Base-by-base conservation (phyloP, 2,888 invertebrate genomes). In the Heteromyza rotundicornis region DNA sequence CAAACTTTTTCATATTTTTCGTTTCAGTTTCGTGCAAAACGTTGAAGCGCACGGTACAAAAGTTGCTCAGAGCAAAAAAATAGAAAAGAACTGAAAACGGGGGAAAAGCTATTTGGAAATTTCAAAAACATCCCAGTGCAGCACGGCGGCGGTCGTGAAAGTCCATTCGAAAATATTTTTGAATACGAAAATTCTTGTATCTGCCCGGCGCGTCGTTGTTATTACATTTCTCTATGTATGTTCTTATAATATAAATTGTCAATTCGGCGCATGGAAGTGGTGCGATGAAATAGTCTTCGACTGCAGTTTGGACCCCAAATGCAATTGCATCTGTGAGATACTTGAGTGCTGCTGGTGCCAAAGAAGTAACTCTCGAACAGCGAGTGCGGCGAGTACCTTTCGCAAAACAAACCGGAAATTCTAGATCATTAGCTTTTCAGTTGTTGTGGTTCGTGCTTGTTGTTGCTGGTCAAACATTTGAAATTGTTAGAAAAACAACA, bases 21-120 rank as follows among this genome's bases (percentile, higher is more conserved):
- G 65, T 70, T 78, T 78, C 72, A 78, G 79, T 78, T 76, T 77
- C 65, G 72, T 73, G 70, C 69, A 74, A 73, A 74, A 70, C 77
- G 76, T 75, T 71, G 69, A 71, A 71, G 70, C 70, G 72, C 66
- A 63, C 73, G 73, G 79, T 76, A 64, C 60, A 55, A 57, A 60
- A 60, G 32, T 19, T 27, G 36, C 64, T 27, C 19, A 63, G 59
- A 61, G 54, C 44, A 24, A 54, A 53, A 58, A 20, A 64, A 56
- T 60, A 67, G 57, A 56, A 20, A 35, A 55, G 20, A 35, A 60
- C 50, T 22, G 64, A 57, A 66, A 56, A 17, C 54, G 36, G 35
- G 64, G 64, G 60, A 56, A 60, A 57, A 66, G 67, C 54, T 52
- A 40, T 60, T 50, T 20, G 61, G 51, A 32, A 35, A 56, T 23